Percentiles rank a stretch among this genome's conserved stretches.
Evolutionary conservation across 2,113 vertebrate genomes (phyloP).

Genomic region (Orientallactaga bullata): DNA sequence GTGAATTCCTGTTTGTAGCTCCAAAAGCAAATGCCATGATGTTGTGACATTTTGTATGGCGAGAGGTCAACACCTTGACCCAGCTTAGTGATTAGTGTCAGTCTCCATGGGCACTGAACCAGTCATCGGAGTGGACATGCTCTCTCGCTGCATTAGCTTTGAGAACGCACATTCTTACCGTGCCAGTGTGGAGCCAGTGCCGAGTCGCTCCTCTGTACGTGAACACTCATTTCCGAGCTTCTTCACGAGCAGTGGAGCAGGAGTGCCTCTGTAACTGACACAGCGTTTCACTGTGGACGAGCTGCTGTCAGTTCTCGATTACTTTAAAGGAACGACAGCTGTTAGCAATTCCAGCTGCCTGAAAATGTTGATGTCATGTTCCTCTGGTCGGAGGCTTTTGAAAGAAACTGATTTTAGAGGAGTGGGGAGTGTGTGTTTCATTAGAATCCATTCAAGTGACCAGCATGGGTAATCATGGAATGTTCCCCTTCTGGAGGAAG

Average conservation of each 20-base stretch:
- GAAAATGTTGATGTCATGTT: background rate
- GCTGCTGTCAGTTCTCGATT: background rate
- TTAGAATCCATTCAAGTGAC: background rate
- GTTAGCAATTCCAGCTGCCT: background rate
- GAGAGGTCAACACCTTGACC: rapidly evolving
- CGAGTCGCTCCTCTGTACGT: background rate
- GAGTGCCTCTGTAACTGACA: background rate
- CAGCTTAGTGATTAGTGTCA: rapidly evolving
- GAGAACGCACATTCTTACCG: rapidly evolving
- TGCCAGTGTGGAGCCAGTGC: rapidly evolving
- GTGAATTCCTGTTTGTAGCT: background rate
- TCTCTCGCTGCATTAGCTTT: rapidly evolving
- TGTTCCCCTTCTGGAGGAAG: rapidly evolving
- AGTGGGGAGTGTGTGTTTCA: rapidly evolving
- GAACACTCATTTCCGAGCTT: background rate
- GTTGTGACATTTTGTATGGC: rapidly evolving
- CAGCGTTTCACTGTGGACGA: background rate
- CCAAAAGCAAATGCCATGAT: rapidly evolving
- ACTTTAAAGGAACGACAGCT: constrained; percentile 25
- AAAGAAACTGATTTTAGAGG: constrained; percentile 45
- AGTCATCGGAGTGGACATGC: rapidly evolving
- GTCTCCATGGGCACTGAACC: background rate
- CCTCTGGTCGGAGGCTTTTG: background rate
- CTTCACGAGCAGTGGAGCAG: background rate
- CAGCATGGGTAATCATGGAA: background rate